Evolutionary conservation across 2,113 vertebrate genomes (phyloP), one percentile per base, ranked within the genome.

Genomic region (Alethe castanea): DNA sequence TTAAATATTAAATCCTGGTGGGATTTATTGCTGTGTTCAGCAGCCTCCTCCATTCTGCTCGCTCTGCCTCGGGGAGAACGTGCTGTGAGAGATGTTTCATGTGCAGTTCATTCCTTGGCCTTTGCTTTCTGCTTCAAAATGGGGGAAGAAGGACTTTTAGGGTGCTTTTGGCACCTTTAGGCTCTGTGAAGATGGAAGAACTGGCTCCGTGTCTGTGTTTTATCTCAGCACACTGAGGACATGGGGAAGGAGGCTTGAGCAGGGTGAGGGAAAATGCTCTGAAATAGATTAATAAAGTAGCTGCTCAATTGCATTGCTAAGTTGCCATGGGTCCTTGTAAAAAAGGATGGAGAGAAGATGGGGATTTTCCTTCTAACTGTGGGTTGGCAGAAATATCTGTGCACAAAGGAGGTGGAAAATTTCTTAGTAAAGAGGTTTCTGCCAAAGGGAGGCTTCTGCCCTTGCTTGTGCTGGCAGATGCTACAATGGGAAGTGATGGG

Each of bases 11-110:
- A 35, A 35, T 35, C 2, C 13, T 9, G 44, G 67, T 86, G 88
- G 88, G 95, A 97, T 97, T 97, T 97, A 96, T 93, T 83, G 92
- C 80, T 94, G n/a, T 62, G 50, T 47, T 77, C 62, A 78, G 86
- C 79, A 73, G 38, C 82, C 86, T 95, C 80, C 82, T 84, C 79
- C 0, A 0, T 59, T 94, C 87, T 11, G 5, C 83, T 86, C 24
- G n/a, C 72, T 92, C 73, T 72, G 73, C 38, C 42, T 73, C 3
- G 0, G 5, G 36, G 52, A 90, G 85, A 77, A 95, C 24, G 31
- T 96, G 93, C 93, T 47, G 50, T 80, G 62, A 95, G 82, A 54
- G 84, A 62, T 38, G 59, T 94, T 80, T 69, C 59, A 40, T 69
- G 85, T 79, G 66, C 73, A 88, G 12, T 73, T 95, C 74, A 54